Conservation (phyloP, 2,888 invertebrate species). For the Torymus aiolomorphi region DNA sequence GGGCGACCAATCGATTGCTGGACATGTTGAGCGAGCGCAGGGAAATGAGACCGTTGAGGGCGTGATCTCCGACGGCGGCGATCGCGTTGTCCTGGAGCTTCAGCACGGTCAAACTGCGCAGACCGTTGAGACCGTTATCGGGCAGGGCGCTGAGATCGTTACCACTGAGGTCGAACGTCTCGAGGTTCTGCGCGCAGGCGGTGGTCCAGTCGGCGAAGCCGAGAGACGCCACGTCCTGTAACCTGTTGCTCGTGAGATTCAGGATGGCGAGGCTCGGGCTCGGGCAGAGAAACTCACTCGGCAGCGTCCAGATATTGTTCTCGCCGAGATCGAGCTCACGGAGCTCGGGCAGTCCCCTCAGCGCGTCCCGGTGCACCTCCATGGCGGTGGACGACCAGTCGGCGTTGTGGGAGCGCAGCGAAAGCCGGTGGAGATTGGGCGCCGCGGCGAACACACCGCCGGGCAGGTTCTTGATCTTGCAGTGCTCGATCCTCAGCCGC, state of each 20-base stretch:
- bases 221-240: conserved; percentile 86
- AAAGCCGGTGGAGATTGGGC: conserved; percentile 81
- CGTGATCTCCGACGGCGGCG: conserved; percentile 84
- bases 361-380: conserved; percentile 84
- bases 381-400: conserved; percentile 89
- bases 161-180: conserved; percentile 84
- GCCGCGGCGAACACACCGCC: conserved; percentile 83
- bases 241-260: conserved; percentile 86
- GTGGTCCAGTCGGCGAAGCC: conserved; percentile 86
- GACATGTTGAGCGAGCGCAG: conserved; percentile 86
- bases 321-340: conserved; percentile 84
- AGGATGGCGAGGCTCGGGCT: conserved; percentile 82
- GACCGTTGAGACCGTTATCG: conserved; percentile 83
- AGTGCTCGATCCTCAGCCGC: conserved; percentile 84
- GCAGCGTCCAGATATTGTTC: conserved; percentile 87
- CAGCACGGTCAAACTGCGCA: conserved; percentile 83
- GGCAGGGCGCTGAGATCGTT: conserved; percentile 85
- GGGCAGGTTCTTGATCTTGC: conserved; percentile 86
- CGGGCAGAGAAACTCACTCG: conserved; percentile 84
- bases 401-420: conserved; percentile 85
- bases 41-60: conserved; percentile 83
- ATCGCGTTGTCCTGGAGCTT: conserved; percentile 87
- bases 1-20: conserved; percentile 85
- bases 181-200: conserved; percentile 83
- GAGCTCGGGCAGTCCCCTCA: conserved; percentile 82